phyloP scores from a whole-genome alignment of 2,113 vertebrate genomes.

The Lucifuga dentata region DNA sequence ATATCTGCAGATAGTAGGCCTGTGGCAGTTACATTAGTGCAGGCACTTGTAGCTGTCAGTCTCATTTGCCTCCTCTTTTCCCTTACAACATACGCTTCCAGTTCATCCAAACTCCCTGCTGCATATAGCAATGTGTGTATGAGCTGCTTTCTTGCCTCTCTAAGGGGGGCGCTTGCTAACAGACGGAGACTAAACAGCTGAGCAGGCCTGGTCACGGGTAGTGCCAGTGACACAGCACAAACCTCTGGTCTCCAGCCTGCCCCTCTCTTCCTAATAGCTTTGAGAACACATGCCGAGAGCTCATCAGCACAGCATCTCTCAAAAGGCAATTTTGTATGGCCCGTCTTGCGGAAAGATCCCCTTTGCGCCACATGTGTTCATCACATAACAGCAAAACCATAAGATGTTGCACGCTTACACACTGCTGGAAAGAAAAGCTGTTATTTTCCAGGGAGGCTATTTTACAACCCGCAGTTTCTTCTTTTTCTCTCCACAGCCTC shows the following conservation, averaged over 20 bases:
- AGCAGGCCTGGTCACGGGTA: constrained; percentile 27
- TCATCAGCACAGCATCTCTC: constrained; percentile 69
- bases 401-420: constrained; percentile 44
- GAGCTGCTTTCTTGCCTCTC: constrained; percentile 17
- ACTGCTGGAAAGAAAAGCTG: constrained; percentile 30
- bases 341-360: constrained; percentile 68
- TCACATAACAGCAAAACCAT: constrained; percentile 53
- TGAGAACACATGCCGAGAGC: constrained; percentile 65
- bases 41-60: neutral
- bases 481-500: constrained; percentile 7
- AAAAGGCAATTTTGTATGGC: constrained; percentile 68
- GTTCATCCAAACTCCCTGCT: constrained; percentile 14
- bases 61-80: neutral
- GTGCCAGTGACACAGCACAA: constrained; percentile 51
- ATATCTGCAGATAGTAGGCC: neutral
- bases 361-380: constrained; percentile 54
- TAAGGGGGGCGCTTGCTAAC: constrained; percentile 43
- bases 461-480: constrained; percentile 23
- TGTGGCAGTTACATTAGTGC: neutral
- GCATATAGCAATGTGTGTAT: neutral
- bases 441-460: constrained; percentile 49
- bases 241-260: constrained; percentile 23
- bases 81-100: neutral
- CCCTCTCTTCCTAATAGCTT: constrained; percentile 65
- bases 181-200: constrained; percentile 49